phyloP scores from a whole-genome alignment of 2,797 vertebrate genomes.

The Cetoscarus ocellatus region DNA sequence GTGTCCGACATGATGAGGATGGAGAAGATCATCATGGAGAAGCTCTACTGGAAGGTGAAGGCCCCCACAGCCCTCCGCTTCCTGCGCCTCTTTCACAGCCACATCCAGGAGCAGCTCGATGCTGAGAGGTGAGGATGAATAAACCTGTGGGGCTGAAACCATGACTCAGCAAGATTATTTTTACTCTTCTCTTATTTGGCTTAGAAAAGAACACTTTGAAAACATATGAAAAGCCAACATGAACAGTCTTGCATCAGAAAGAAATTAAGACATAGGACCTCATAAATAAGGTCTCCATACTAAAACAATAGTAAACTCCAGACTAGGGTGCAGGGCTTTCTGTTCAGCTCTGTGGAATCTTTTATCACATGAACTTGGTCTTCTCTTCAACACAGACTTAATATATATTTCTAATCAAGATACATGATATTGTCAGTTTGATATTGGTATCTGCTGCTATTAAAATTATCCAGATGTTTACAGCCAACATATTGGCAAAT shows the following conservation, averaged over 20 bases:
- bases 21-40: conserved; percentile 97
- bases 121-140: conserved; percentile 87
- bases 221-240: conserved; percentile 26
- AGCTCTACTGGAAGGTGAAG: conserved; percentile 93
- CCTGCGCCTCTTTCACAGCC: conserved; percentile 89
- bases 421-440: too few relatives aligned
- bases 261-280: too few relatives aligned
- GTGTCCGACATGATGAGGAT: conserved; percentile 97
- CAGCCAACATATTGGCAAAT: too few relatives aligned
- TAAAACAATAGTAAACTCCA: too few relatives aligned
- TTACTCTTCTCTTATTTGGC: conserved; percentile 57
- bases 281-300: too few relatives aligned
- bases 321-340: too few relatives aligned
- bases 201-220: conserved; percentile 39
- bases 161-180: conserved; percentile 59
- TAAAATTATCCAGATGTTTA: too few relatives aligned
- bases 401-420: too few relatives aligned
- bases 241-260: conserved; percentile 5
- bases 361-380: too few relatives aligned
- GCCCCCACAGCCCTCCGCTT: conserved; percentile 92
- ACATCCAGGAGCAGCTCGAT: conserved; percentile 86
- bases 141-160: conserved; percentile 50
- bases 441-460: too few relatives aligned
- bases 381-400: too few relatives aligned
- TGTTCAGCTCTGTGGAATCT: too few relatives aligned